A percentile compares a stretch with the other conserved stretches of the same genome.
These are phyloP conservation scores for Ceyx cyanopectus DNA, from an alignment of 2,113 vertebrate genomes.

Conservation along the genomic window DNA sequence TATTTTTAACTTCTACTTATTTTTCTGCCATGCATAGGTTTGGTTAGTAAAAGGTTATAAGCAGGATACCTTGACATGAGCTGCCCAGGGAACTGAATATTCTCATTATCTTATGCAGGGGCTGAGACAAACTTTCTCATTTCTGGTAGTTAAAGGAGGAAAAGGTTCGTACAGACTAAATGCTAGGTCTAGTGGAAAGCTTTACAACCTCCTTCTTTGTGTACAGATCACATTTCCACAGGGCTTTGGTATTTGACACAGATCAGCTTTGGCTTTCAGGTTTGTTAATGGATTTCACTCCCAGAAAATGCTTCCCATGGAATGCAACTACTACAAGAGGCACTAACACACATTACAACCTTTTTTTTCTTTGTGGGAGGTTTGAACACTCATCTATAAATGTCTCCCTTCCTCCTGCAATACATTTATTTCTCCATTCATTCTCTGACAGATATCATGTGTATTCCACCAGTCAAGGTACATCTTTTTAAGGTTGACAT, in stretches of 20 bases:
- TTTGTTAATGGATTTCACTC: neutral
- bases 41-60: neutral
- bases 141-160: neutral
- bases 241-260: neutral
- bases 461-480: neutral
- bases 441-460: neutral
- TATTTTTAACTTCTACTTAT: neutral
- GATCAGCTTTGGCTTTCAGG: neutral
- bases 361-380: neutral
- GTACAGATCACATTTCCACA: neutral
- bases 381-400: neutral
- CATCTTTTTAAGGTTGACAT: neutral
- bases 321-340: neutral
- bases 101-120: neutral
- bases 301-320: neutral
- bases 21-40: neutral
- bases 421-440: neutral
- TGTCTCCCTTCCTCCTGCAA: neutral
- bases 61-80: neutral
- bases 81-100: neutral
- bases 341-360: fast-evolving
- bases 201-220: neutral
- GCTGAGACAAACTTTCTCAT: neutral
- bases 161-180: neutral
- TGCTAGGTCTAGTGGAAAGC: neutral